These are phyloP conservation scores for Nephrotoma guestfalica DNA, from an alignment of 2,888 invertebrate genomes.

Conservation along the genomic window DNA sequence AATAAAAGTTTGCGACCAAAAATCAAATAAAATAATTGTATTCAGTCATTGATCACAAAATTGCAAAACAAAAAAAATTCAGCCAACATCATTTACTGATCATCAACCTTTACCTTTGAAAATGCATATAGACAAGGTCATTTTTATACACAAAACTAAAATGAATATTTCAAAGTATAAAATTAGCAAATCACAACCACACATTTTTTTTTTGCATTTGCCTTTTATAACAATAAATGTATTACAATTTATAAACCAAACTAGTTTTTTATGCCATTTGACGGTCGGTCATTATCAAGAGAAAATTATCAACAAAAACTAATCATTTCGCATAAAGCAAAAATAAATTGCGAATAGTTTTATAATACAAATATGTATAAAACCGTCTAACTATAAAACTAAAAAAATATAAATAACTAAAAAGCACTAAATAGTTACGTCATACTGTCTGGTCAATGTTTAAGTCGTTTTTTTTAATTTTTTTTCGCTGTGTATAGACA, in stretches of 20 bases:
- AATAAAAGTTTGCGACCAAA: background rate
- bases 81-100: background rate
- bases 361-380: background rate
- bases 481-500: background rate
- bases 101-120: constrained; percentile 3
- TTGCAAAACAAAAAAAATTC: background rate
- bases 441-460: constrained; percentile 3
- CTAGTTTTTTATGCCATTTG: background rate
- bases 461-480: background rate
- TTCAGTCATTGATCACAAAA: constrained; percentile 2
- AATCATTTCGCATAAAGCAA: background rate
- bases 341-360: background rate
- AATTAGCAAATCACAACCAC: background rate
- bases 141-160: background rate
- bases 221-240: background rate
- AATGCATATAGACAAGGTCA: constrained; percentile 1
- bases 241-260: background rate
- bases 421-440: background rate
- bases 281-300: constrained; percentile 3
- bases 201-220: background rate
- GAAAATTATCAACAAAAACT: background rate
- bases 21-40: background rate
- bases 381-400: background rate
- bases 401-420: background rate
- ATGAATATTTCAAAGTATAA: background rate